Conservation (phyloP, 2,797 vertebrate genomes). For the Sebastes cheni region DNA sequence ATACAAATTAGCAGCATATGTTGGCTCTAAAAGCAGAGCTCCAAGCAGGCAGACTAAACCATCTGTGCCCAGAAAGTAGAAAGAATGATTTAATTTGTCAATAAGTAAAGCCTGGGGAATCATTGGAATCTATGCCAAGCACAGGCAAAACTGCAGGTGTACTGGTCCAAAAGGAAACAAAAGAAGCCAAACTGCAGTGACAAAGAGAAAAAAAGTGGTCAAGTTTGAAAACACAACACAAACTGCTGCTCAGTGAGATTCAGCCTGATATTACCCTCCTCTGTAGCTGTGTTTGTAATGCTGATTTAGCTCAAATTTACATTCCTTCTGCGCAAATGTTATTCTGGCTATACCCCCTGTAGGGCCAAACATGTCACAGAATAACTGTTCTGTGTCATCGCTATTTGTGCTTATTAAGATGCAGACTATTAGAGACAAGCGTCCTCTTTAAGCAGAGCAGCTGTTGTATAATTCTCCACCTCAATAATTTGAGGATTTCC, state of each 20-base stretch:
- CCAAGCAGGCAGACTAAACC: background rate
- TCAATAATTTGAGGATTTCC: constrained; percentile 75
- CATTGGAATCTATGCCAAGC: background rate
- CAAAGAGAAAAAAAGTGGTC: background rate
- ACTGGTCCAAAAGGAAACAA: background rate
- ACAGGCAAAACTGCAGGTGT: background rate
- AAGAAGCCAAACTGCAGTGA: background rate
- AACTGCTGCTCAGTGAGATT: background rate
- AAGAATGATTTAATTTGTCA: constrained; percentile 1
- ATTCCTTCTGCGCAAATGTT: constrained; percentile 41
- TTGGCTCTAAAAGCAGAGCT: background rate
- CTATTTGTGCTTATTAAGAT: constrained; percentile 75
- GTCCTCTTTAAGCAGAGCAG: constrained; percentile 70
- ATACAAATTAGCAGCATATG: background rate
- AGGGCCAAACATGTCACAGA: constrained; percentile 51
- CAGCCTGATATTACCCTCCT: background rate
- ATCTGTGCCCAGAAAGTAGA: background rate
- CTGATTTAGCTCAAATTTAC: constrained; percentile 38
- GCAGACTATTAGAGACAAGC: constrained; percentile 66
- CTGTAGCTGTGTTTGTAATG: constrained; percentile 19
- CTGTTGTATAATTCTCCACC: constrained; percentile 78
- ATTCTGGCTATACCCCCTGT: constrained; percentile 32
- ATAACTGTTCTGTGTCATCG: constrained; percentile 55
- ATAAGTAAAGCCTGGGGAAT: background rate
- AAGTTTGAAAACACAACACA: background rate